These are phyloP conservation scores for Albula glossodonta DNA, from an alignment of 2,113 vertebrate species.

Conservation along the genomic window DNA sequence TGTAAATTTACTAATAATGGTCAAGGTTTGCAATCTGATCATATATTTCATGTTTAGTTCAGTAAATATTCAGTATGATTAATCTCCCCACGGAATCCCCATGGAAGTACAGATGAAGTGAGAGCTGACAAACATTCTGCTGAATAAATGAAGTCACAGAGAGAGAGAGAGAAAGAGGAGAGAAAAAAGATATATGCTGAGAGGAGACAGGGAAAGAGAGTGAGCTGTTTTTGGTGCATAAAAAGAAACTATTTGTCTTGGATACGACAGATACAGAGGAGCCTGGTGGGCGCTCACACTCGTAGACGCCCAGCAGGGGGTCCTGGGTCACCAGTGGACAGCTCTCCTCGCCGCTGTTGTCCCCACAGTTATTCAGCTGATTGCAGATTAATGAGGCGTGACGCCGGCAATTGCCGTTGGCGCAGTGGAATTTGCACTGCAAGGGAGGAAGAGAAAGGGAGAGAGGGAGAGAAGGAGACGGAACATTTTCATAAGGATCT, in stretches of 20 bases:
- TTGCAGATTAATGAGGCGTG: slow-evolving; percentile 81
- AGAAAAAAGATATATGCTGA: neutral
- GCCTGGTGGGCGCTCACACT: slow-evolving; percentile 67
- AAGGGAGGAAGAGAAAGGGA: neutral
- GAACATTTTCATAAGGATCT: neutral
- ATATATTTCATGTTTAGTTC: no score
- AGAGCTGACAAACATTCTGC: neutral
- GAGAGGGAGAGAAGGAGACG: neutral
- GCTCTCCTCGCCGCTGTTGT: slow-evolving; percentile 82
- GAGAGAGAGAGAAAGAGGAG: neutral
- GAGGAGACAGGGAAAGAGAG: neutral
- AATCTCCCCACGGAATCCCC: no score
- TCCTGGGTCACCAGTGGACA: slow-evolving; percentile 80
- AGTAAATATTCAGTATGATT: no score
- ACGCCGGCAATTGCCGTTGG: slow-evolving; percentile 81
- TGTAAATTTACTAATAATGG: no score
- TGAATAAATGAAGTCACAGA: neutral
- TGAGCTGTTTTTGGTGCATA: neutral
- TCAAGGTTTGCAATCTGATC: no score
- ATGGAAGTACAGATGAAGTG: neutral
- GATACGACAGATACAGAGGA: neutral
- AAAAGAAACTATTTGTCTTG: neutral
- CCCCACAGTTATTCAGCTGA: slow-evolving; percentile 80
- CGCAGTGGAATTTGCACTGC: slow-evolving; percentile 85
- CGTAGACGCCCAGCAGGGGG: slow-evolving; percentile 76